Evolutionary conservation across 2,113 vertebrate species (phyloP).

Genomic region (Sebastes schlegelii): DNA sequence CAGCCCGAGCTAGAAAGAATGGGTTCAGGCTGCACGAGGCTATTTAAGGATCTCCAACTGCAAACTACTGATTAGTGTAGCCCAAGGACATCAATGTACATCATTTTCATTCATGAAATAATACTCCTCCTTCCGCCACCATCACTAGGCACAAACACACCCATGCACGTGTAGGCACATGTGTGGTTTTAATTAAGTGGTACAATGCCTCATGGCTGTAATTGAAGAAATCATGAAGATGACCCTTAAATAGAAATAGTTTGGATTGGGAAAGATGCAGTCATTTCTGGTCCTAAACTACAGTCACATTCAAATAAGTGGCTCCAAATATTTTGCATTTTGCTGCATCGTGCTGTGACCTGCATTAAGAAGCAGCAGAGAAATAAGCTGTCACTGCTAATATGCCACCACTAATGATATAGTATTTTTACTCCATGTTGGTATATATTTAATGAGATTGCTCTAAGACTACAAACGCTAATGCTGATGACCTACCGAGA

Average conservation of each 20-base stretch:
- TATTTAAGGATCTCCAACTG: conserved; percentile 62
- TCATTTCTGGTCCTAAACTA: conserved; percentile 1
- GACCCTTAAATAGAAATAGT: conserved; percentile 34
- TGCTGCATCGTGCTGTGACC: conserved; percentile 12
- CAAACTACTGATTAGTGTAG: conserved; percentile 51
- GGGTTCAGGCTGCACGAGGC: conserved; percentile 34
- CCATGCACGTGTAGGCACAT: conserved; percentile 18
- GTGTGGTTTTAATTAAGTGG: conserved; percentile 36
- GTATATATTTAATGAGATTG: conserved; percentile 41
- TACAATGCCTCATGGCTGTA: conserved; percentile 32
- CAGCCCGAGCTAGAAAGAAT: conserved; percentile 24
- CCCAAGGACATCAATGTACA: conserved; percentile 51
- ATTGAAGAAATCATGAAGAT: conserved; percentile 27
- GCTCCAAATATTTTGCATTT: conserved; percentile 12
- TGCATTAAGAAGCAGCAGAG: conserved; percentile 23
- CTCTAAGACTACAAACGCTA: conserved; percentile 35
- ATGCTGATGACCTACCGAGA: conserved; percentile 51
- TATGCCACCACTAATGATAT: background rate
- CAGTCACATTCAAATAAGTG: conserved; percentile 3
- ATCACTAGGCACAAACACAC: conserved; percentile 17
- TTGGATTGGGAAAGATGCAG: background rate
- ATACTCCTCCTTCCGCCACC: conserved; percentile 1
- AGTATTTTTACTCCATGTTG: conserved; percentile 8
- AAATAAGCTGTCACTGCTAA: background rate
- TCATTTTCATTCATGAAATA: conserved; percentile 66